These are phyloP conservation scores for Poeciliopsis occidentalis DNA, from an alignment of 2,113 vertebrate genomes.

Conservation along the genomic window DNA sequence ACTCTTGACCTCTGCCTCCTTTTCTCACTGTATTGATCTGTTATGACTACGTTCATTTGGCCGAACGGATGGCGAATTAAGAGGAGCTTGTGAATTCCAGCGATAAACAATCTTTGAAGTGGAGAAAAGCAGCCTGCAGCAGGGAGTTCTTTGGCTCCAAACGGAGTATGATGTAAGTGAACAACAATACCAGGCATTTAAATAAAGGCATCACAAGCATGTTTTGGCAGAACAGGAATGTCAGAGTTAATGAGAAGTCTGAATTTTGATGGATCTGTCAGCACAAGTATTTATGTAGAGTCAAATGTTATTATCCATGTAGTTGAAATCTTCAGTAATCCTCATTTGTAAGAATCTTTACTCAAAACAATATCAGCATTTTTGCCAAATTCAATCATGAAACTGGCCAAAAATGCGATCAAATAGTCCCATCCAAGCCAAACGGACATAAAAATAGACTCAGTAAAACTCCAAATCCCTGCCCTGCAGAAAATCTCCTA, in stretches of 20 bases:
- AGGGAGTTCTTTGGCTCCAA: background rate
- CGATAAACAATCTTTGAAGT: conserved; percentile 23
- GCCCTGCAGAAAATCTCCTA: conserved; percentile 5
- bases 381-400: conserved; percentile 42
- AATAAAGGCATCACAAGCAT: conserved; percentile 17
- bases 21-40: conserved; percentile 58
- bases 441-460: conserved; percentile 49
- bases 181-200: conserved; percentile 29
- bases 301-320: conserved; percentile 8
- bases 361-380: conserved; percentile 46
- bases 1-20: conserved; percentile 23
- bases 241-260: conserved; percentile 29
- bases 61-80: conserved; percentile 48
- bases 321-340: conserved; percentile 12
- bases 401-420: conserved; percentile 47
- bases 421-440: conserved; percentile 39
- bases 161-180: conserved; percentile 33
- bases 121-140: background rate
- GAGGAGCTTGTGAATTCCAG: background rate
- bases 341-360: conserved; percentile 34
- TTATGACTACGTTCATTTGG: conserved; percentile 53
- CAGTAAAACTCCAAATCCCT: conserved; percentile 25
- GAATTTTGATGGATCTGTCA: conserved; percentile 14
- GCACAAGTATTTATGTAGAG: background rate
- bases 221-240: conserved; percentile 12